These are phyloP conservation scores for Monomorium pharaonis DNA, from an alignment of 1,140 invertebrate genomes.

Conservation along the genomic window DNA sequence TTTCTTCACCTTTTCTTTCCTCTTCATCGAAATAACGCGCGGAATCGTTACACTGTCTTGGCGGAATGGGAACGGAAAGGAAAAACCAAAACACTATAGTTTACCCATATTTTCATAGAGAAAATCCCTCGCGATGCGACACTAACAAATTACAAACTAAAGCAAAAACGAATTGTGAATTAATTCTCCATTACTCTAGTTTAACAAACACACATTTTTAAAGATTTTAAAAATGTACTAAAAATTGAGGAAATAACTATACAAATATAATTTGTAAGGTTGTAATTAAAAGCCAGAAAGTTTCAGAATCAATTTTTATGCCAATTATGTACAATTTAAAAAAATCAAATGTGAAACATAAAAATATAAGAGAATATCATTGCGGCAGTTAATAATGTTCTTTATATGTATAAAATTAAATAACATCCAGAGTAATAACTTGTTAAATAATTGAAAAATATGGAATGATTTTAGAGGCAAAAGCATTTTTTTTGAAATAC, in stretches of 20 bases:
- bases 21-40: constrained; percentile 22
- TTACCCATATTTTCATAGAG: not conserved
- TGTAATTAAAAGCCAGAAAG: too few species aligned
- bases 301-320: too few species aligned
- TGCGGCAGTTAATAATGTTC: not conserved
- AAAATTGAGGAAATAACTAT: too few species aligned
- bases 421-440: too few species aligned
- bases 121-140: not conserved
- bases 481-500: not conserved
- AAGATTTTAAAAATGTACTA: too few species aligned
- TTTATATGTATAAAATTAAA: not conserved
- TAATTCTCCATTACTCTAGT: too few species aligned
- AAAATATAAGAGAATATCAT: not conserved
- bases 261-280: too few species aligned
- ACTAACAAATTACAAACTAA: not conserved
- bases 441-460: not conserved
- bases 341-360: too few species aligned
- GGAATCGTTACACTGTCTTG: not conserved
- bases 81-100: not conserved
- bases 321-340: too few species aligned
- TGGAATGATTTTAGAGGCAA: too few species aligned
- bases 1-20: not conserved
- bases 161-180: not conserved
- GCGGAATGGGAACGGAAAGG: not conserved
- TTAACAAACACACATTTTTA: too few species aligned